Evolutionary conservation across 2,797 vertebrate species (phyloP), one percentile per base, ranked within the genome.

Genomic region (Sphenopsis melanotis): DNA sequence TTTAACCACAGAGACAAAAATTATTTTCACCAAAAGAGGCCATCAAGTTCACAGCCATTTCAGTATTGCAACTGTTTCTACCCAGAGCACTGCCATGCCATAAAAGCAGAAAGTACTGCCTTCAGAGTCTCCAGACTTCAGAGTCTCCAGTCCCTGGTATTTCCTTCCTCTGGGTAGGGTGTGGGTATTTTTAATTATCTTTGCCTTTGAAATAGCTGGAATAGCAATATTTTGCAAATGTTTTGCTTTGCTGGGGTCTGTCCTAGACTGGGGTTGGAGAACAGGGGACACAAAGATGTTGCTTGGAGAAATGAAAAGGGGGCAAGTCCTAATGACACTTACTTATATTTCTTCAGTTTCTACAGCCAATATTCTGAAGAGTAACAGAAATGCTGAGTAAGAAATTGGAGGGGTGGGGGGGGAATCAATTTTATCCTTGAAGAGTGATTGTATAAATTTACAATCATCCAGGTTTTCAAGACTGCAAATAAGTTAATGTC

Each of bases 401-500:
- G 24, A 95, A 81, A 86, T 10, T 14, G 24, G 24, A 15, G 24
- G 6, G 3, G 4, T 0, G 24, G 3, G 4, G 0, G 24, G 11
- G 5, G 18, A 47, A 8, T 6, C 5, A 2, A 34, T 65, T 72
- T 76, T 71, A 41, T 7, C 8, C 12, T 66, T 72, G 41, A 93
- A 36, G 32, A 20, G 5, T 49, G 12, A 55, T 27, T 42, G 18
- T 7, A 69, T 66, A 69, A 27, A 26, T 47, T 79, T 66, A 72
- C 7, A 60, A 10, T 57, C 47, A 69, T 41, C 20, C 36, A 42
- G 11, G 12, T 63, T 87, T 79, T 74, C n/a, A 52, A 64, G 37
- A 32, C 52, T 64, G 15, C 15, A 53, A 69, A 61, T 36, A 70
- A 71, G 2, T 10, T 42, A 70, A 30, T 0, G 0, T 1, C 15